Evolutionary conservation across 2,797 vertebrate species (phyloP).

Genomic region (Synaphobranchus kaupii): DNA sequence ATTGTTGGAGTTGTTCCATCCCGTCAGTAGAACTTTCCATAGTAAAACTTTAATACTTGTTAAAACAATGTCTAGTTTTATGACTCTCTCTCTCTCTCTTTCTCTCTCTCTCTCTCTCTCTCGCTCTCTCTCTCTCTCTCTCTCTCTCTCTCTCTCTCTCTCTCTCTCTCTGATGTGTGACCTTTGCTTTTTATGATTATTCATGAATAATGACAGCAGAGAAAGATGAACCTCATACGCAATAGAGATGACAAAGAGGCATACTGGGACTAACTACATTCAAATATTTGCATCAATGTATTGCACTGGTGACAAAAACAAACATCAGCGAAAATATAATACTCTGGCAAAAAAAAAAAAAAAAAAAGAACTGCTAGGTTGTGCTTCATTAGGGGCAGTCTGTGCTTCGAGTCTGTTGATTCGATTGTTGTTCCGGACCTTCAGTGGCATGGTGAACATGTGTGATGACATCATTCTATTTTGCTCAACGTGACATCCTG

Average conservation of each 20-base stretch:
- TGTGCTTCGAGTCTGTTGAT: neutral
- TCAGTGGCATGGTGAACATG: neutral
- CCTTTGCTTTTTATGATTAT: neutral
- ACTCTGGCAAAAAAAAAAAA: too few relatives aligned
- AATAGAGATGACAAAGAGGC: neutral
- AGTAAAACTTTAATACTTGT: neutral
- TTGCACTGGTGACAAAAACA: neutral
- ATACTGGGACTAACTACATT: neutral
- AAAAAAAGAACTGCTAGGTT: neutral
- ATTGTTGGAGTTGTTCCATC: neutral
- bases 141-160: constrained; percentile 1
- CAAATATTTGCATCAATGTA: neutral
- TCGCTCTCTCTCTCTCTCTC: neutral
- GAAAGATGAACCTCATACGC: neutral
- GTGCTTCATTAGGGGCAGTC: neutral
- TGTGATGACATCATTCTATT: neutral
- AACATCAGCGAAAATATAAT: too few relatives aligned
- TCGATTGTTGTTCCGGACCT: neutral
- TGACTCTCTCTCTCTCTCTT: neutral
- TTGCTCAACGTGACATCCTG: neutral
- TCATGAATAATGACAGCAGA: neutral
- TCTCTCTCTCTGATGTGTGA: neutral
- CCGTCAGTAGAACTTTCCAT: neutral
- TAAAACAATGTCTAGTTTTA: neutral
- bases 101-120: neutral